Evolutionary conservation across 2,113 vertebrate genomes (phyloP), one percentile per base, ranked within the genome.

Genomic region (Artemisiospiza belli): DNA sequence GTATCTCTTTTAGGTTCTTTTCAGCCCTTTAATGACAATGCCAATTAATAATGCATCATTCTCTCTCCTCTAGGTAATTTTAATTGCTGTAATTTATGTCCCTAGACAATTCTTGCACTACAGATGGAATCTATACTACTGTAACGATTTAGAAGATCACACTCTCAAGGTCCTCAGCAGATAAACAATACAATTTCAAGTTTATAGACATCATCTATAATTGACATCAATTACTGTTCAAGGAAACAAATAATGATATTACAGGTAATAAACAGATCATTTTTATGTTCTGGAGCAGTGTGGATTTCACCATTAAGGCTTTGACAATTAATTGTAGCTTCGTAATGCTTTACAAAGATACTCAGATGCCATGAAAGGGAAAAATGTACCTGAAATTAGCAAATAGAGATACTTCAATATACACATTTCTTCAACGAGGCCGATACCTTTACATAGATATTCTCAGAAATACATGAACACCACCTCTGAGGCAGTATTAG

Each of bases 21-120:
- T 96, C 96, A 97, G 92, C 92, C 96, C 96, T 97, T 98, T 98
- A 98, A 98, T 97, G 97, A 98, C 87, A 95, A 84, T 89, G 84
- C 59, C 92, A 94, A 98, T 98, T 98, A 98, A 98, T 98, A 97
- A 98, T 96, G 83, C 77, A 96, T 97, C 81, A 94, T 95, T 92
- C 94, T 80, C 87, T 96, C 95, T 96, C 95, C 96, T 96, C 95
- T 91, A 91, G 92, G 96, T 95, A 95, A 90, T 97, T 97, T 97
- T 98, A 96, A 97, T 96, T 92, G 96, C 96, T 96, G 88, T 98
- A 94, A 97, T 98, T 97, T 96, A 96, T 94, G 93, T 95, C 96
- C 95, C 96, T 93, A 84, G 91, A 96, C 87, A 94, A 97, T 96
- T 55, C 80, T 90, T 92, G 91, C 94, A 88, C 87, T 83, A 87